These are phyloP conservation scores for Pogona vitticeps DNA, from an alignment of 2,113 vertebrate genomes.

Conservation along the genomic window DNA sequence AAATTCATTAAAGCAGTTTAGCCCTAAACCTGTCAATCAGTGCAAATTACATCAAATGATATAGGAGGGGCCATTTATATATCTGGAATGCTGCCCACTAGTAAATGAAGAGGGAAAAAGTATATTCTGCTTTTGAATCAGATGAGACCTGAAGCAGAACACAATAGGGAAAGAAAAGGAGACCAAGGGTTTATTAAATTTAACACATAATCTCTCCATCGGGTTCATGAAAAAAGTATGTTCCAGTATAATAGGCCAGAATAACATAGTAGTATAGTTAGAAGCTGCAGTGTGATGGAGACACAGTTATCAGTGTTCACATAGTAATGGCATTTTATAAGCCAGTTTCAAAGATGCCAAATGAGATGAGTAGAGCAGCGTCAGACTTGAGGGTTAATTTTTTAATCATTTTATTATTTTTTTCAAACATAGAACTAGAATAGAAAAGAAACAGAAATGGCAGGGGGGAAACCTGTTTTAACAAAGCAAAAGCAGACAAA, in stretches of 20 bases:
- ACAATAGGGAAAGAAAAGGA: conserved; percentile 47
- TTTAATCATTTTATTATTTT: too few species aligned
- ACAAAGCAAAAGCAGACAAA: too few species aligned
- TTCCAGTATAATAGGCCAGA: conserved; percentile 34
- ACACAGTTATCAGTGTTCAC: conserved; percentile 13
- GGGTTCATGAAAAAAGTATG: conserved; percentile 52
- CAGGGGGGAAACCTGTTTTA: too few species aligned
- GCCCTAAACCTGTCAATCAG: conserved; percentile 53
- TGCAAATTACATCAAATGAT: conserved; percentile 49
- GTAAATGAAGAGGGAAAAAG: conserved; percentile 37
- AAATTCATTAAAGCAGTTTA: conserved; percentile 51
- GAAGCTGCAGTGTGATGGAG: conserved; percentile 7
- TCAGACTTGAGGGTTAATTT: background rate
- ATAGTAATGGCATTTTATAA: conserved; percentile 15
- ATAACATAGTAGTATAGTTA: background rate
- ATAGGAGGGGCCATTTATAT: conserved; percentile 17
- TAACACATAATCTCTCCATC: conserved; percentile 66
- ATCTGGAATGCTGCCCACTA: conserved; percentile 50
- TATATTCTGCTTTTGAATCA: conserved; percentile 34
- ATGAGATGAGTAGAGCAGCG: conserved; percentile 1
- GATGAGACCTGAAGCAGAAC: conserved; percentile 34
- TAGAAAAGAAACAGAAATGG: too few species aligned
- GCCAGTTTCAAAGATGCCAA: background rate
- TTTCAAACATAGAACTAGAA: too few species aligned
- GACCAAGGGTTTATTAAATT: conserved; percentile 63